phyloP scores from a whole-genome alignment of 2,888 invertebrate species.

The Agrilus mali region DNA sequence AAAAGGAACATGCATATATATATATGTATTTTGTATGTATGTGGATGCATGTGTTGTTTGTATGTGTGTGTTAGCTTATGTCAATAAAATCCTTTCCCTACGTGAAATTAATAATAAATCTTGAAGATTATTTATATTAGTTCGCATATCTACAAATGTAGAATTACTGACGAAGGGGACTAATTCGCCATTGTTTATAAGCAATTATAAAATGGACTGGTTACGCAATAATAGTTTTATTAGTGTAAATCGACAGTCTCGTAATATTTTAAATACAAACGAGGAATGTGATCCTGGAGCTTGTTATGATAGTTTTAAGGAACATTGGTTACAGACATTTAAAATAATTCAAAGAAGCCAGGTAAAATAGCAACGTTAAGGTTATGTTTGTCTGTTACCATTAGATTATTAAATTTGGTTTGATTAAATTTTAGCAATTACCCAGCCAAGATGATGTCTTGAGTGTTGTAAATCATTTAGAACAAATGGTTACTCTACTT shows the following conservation, averaged over 20 bases:
- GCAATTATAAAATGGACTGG: conserved; percentile 27
- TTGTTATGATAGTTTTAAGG: conserved; percentile 84
- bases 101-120: too few species aligned
- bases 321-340: conserved; percentile 86
- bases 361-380: conserved; percentile 29
- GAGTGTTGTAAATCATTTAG: conserved; percentile 82
- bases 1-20: too few species aligned
- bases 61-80: too few species aligned
- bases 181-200: background rate
- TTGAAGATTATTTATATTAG: too few species aligned
- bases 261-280: conserved; percentile 17
- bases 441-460: conserved; percentile 76
- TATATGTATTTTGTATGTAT: too few species aligned
- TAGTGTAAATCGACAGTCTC: conserved; percentile 20
- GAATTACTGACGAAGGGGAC: too few species aligned
- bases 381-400: conserved; percentile 2
- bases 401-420: conserved; percentile 2
- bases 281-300: conserved; percentile 62
- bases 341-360: conserved; percentile 69
- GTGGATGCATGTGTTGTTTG: too few species aligned
- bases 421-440: conserved; percentile 34
- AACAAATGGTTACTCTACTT: conserved; percentile 77
- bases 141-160: too few species aligned
- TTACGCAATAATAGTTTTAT: conserved; percentile 26
- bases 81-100: too few species aligned